Evolutionary conservation across 2,113 vertebrate genomes (phyloP).

Genomic region (Notiomystis cincta): DNA sequence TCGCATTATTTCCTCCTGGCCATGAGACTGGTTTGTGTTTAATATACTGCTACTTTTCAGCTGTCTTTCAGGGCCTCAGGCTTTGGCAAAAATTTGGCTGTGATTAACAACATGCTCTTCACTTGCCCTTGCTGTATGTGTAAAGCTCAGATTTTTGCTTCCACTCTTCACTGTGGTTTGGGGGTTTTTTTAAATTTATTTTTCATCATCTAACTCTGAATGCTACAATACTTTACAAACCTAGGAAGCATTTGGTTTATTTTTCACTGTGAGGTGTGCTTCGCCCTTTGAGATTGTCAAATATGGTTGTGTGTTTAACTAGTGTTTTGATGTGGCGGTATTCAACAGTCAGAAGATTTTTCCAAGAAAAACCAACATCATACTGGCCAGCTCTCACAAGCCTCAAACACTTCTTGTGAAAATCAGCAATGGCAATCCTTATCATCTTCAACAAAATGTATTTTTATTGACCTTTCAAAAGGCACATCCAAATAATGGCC

Average conservation of each 20-base stretch:
- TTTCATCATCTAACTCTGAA: background rate
- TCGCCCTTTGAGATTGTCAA: background rate
- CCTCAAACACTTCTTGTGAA: background rate
- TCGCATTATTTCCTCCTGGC: background rate
- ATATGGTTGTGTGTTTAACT: background rate
- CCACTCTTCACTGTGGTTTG: background rate
- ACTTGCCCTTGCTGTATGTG: background rate
- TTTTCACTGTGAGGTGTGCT: background rate
- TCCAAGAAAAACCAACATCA: background rate
- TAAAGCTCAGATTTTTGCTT: background rate
- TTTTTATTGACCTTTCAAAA: background rate
- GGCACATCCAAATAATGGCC: background rate
- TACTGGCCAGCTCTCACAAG: background rate
- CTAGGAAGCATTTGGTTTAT: background rate
- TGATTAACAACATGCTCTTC: background rate
- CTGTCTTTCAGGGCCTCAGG: background rate
- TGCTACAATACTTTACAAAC: background rate
- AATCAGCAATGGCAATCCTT: background rate
- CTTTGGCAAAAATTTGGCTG: background rate
- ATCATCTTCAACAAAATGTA: background rate
- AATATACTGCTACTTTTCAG: background rate
- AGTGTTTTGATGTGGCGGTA: background rate
- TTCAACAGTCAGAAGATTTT: background rate
- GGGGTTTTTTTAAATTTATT: rapidly evolving
- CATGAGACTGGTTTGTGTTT: background rate